Evolutionary conservation across 2,113 vertebrate genomes (phyloP), one percentile per base, ranked within the genome.

Genomic region (Odontophorus gujanensis): DNA sequence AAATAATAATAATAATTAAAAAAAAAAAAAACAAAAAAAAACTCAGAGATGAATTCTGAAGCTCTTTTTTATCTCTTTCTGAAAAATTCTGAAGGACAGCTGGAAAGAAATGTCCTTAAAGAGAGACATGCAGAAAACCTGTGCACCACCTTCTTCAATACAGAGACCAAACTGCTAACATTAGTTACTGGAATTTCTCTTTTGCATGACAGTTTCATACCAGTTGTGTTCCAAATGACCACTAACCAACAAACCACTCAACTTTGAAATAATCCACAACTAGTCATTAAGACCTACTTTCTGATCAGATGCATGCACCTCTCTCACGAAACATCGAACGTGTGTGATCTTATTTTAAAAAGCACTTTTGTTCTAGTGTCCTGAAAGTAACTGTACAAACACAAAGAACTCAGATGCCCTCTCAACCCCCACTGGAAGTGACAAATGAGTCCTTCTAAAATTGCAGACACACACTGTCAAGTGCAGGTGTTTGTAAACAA

Each of bases 401-500:
- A 89, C 19, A 89, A 85, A 93, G 90, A 95, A 96, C 94, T 67
- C 75, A 86, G 82, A 94, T 86, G 73, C 72, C 57, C 74, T 81
- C n/a, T 63, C 62, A 95, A 36, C 34, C 57, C 75, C 58, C 78
- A 67, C 6, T 94, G 85, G 89, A 96, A 97, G 93, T n/a, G 84
- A 96, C 78, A 97, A 96, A 69, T 34, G 73, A 93, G 92, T 92
- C 94, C 87, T 89, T 87, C 96, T 95, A 89, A 96, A 95, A 95
- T 59, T 85, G 95, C 91, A 94, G 86, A 91, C 94, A 94, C 67
- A 89, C 7, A 48, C 88, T 66, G 72, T 78, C 34, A 69, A 96
- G 91, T 93, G 90, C 95, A 96, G 96, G 96, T 98, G 96, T 97
- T 96, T 97, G 95, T 97, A 98, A 98, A 98, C 96, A 97, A 97